phyloP scores from a whole-genome alignment of 2,113 vertebrate genomes.

The Pycnonotus jocosus region DNA sequence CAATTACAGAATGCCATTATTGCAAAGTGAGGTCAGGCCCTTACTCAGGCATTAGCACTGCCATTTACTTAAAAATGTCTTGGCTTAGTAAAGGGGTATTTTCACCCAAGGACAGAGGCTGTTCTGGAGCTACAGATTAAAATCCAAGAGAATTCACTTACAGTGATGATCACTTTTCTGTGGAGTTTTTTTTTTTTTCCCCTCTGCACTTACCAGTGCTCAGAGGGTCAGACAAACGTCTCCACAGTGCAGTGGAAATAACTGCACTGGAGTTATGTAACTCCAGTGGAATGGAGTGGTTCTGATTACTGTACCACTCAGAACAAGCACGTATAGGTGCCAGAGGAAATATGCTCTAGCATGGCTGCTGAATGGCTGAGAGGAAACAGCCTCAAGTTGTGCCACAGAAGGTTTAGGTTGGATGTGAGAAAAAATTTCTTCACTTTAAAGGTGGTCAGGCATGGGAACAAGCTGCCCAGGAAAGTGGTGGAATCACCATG shows the following conservation, averaged over 20 bases:
- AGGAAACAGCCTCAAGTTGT: not conserved
- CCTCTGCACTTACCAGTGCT: not conserved
- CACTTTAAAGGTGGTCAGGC: not conserved
- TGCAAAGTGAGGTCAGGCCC: conserved; percentile 18
- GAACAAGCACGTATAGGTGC: not conserved
- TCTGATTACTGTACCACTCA: not conserved
- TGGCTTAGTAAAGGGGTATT: not conserved
- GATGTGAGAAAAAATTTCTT: not conserved
- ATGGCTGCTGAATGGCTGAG: not conserved
- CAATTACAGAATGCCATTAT: not conserved
- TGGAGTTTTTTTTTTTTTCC: not conserved
- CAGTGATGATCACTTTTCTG: not conserved
- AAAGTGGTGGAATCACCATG: not conserved
- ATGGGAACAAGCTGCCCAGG: not conserved
- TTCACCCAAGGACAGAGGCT: not conserved
- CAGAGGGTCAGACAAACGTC: not conserved
- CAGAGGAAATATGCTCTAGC: not conserved
- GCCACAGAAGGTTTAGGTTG: not conserved
- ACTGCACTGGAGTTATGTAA: not conserved
- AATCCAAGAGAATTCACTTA: not conserved
- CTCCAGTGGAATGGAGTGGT: not conserved
- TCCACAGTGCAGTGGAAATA: not conserved
- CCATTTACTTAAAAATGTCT: not conserved
- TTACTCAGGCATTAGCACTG: not conserved
- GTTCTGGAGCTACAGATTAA: not conserved